phyloP scores from a whole-genome alignment of 2,888 invertebrate species.

The Conistra vaccinii region DNA sequence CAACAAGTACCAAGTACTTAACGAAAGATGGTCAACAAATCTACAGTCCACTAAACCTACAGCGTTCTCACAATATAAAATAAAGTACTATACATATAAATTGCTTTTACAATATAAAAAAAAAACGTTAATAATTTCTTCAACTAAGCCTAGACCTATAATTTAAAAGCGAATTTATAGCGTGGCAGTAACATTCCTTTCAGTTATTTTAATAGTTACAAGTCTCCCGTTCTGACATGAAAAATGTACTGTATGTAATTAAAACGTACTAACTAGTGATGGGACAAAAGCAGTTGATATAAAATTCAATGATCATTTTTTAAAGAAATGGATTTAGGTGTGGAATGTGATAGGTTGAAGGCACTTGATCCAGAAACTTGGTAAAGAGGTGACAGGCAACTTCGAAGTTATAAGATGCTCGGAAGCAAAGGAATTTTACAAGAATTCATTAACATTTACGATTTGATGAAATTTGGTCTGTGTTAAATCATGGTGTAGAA shows the following conservation, averaged over 20 bases:
- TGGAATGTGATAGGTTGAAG: not conserved
- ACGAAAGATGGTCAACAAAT: no score
- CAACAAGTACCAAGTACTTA: no score
- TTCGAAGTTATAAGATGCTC: not conserved
- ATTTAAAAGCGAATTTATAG: conserved; percentile 37
- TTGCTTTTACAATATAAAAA: not conserved
- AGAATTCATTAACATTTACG: not conserved
- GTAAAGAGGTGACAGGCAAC: not conserved
- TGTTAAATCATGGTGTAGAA: not conserved
- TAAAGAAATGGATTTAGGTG: not conserved
- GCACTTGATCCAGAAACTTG: not conserved
- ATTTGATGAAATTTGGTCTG: not conserved
- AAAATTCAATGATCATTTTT: not conserved
- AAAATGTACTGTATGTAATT: conserved; percentile 27
- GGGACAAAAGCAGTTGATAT: not conserved
- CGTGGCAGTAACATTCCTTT: conserved; percentile 25
- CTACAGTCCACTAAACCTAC: no score
- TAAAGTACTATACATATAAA: not conserved
- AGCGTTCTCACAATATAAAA: no score
- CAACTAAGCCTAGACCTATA: not conserved
- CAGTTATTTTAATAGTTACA: conserved; percentile 19
- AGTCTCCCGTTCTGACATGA: conserved; percentile 16
- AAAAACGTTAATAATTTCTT: conserved; percentile 25
- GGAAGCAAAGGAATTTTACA: not conserved
- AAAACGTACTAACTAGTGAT: not conserved